These are phyloP conservation scores for Lutjanus erythropterus DNA, from an alignment of 2,113 vertebrate genomes.

Conservation along the genomic window DNA sequence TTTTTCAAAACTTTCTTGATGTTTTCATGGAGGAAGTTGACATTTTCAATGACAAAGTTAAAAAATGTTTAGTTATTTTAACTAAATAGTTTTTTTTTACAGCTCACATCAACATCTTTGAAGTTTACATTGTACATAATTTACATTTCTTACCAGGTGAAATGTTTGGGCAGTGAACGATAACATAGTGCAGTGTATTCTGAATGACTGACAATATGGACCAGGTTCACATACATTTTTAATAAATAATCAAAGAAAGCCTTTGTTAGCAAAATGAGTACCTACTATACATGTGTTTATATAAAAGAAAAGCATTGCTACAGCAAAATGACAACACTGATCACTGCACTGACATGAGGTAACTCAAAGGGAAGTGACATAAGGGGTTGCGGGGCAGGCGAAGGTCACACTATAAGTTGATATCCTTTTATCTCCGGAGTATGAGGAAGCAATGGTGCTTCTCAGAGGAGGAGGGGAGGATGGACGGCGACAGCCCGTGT, in stretches of 20 bases:
- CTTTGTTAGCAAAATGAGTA: slow-evolving; percentile 11
- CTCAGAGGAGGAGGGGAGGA: slow-evolving; percentile 36
- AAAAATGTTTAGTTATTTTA: no score
- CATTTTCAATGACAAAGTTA: background rate
- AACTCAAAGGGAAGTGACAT: slow-evolving; percentile 81
- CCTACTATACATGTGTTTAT: background rate
- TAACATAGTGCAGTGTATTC: background rate
- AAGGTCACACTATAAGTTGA: slow-evolving; percentile 70
- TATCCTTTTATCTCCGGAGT: slow-evolving; percentile 48
- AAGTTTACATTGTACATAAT: background rate
- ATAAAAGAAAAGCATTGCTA: slow-evolving; percentile 23
- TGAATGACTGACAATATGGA: slow-evolving; percentile 1
- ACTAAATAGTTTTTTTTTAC: no score
- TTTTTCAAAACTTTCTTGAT: background rate
- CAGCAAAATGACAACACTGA: slow-evolving; percentile 23
- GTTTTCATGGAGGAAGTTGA: background rate
- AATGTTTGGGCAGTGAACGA: background rate
- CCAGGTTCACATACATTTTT: background rate
- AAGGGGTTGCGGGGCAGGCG: slow-evolving; percentile 50
- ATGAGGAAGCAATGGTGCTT: slow-evolving; percentile 44
- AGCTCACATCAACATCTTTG: background rate
- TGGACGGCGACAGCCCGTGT: background rate
- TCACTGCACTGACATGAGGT: slow-evolving; percentile 18
- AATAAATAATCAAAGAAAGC: slow-evolving; percentile 1
- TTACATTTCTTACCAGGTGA: no score